Base-by-base conservation (phyloP, 2,113 vertebrate genomes). In the Pelmatolapia mariae region DNA sequence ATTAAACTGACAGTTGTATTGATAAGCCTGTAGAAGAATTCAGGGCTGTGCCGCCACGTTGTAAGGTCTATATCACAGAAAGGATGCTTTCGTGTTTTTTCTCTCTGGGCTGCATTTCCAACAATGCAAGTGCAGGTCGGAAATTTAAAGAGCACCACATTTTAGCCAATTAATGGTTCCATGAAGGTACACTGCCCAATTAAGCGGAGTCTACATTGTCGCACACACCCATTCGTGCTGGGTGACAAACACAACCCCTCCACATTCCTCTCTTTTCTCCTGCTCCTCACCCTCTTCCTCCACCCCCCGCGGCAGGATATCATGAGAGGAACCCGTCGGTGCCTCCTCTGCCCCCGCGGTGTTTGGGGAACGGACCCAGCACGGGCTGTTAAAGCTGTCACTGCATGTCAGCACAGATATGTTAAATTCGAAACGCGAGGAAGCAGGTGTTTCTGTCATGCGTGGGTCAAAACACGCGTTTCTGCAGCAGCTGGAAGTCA, bases 361-460 rank as follows among this genome's bases (percentile, higher is more conserved):
- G 83, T 10, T 43, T 86, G 29, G 50, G 84, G 86, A 79, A 56
- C 81, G 83, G 86, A 85, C 56, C 89, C 68, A 53, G 73, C 50
- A 19, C 50, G 86, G 76, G 31, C 82, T 50, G 63, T 5, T 91
- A 88, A 19, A 85, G 73, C 87, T 93, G 92, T 94, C 94, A 91
- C 91, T 89, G 71, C 36, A 18, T 47, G 57, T 89, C 94, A 86
- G 10, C 5, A 57, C 22, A 56, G 86, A 86, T 7, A 59, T 5
- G 53, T 13, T 71, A 59, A 50, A 24, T 18, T 52, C 2, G n/a
- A 36, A 43, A 81, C n/a, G 24, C 26, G 10, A 68, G 31, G 82
- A 7, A 43, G 63, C 88, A 84, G 86, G 57, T 89, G 87, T 33
- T 82, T 80, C 45, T 85, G 56, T 84, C 86, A 81, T 80, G 26